Evolutionary conservation across 2,888 invertebrate genomes (phyloP), one percentile per base, ranked within the genome.

Genomic region (Stegophylla sp.): DNA sequence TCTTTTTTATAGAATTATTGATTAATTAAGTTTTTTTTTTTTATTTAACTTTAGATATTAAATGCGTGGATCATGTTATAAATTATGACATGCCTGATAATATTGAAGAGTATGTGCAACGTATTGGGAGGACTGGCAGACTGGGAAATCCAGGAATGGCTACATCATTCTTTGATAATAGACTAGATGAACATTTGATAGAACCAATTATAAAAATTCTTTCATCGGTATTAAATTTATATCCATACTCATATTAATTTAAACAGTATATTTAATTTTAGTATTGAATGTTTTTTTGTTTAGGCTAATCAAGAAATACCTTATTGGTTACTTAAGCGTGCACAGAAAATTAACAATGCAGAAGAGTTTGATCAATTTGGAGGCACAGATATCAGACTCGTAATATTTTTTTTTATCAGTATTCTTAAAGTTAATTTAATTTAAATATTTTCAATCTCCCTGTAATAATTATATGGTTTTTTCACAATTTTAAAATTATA

Each of bases 51-150:
- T 34, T 86, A 91, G 95, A 97, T 86, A 96, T 97, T 45, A 91
- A 92, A 83, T 92, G 93, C 79, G 93, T 96, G 0, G 90, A 91
- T 4, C 95, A 96, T 84, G 97, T 98, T 0, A 91, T 97, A 20
- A 98, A 98, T 86, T 97, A 91, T 85, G 97, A 98, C 86, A 89
- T 98, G 85, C 97, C 97, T 0, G 91, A 92, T 82, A 91, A 91
- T 83, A 93, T 97, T 83, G 97, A 97, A 84, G 97, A 97, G 84
- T 98, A 97, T 85, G 96, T 97, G 0, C 98, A 98, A 87, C 89
- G 97, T 82, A 96, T 98, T 84, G 98, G 98, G 0, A 90, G 98
- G 83, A 98, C 98, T 7, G 98, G 97, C 0, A 91, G 98, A 83
- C 95, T 98, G 0, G 97, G 97, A 15, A 94, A 94, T 85, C 89